These are phyloP conservation scores for Chymomyza caudatula DNA, from an alignment of 2,888 invertebrate genomes.

Conservation along the genomic window DNA sequence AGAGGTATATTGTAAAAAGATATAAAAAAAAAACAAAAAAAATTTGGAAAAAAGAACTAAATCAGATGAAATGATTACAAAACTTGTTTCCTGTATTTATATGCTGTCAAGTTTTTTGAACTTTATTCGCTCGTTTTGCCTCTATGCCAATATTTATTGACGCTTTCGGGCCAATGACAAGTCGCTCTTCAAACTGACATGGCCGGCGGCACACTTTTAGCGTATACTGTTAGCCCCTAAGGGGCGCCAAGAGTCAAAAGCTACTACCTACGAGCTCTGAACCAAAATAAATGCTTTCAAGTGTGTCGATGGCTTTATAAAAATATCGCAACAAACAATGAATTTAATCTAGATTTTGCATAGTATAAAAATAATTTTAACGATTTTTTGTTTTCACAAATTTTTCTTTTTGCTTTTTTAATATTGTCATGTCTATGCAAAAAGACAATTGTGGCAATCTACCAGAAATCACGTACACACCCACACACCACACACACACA, in stretches of 20 bases:
- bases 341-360: constrained; percentile 47
- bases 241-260: constrained; percentile 1
- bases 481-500: background rate
- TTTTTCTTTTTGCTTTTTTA: background rate
- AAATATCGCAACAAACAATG: background rate
- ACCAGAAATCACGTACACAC: constrained; percentile 54
- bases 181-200: constrained; percentile 18
- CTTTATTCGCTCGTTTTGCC: constrained; percentile 27
- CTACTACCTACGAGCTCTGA: background rate
- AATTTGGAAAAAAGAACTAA: background rate
- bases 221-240: constrained; percentile 26
- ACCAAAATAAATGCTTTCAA: constrained; percentile 4
- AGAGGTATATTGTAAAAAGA: background rate
- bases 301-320: constrained; percentile 26
- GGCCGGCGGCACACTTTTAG: constrained; percentile 1
- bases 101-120: constrained; percentile 38
- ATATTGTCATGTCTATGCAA: background rate
- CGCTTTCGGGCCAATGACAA: constrained; percentile 40
- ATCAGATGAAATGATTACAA: constrained; percentile 15
- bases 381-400: constrained; percentile 5
- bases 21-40: background rate
- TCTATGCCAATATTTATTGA: constrained; percentile 10
- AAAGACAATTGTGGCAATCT: constrained; percentile 41
- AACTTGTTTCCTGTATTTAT: constrained; percentile 50
- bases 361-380: constrained; percentile 42